Conservation (phyloP, 2,113 vertebrate species). For the Gila orcuttii region DNA sequence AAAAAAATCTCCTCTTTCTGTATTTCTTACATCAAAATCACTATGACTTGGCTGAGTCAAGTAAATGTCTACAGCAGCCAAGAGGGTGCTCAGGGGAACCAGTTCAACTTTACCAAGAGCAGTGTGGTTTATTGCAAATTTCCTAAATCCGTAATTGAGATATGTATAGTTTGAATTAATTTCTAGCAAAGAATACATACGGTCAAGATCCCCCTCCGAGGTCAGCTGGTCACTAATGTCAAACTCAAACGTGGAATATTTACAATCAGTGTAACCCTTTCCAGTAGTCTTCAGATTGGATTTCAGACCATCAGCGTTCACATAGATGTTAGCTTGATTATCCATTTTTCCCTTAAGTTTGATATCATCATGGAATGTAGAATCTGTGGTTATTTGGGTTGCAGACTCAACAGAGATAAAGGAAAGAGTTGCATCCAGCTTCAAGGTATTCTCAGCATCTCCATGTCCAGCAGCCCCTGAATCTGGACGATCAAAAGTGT, state of each 20-base stretch:
- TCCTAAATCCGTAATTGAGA: constrained; percentile 43
- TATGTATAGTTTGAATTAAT: constrained; percentile 76
- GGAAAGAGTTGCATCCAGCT: constrained; percentile 78
- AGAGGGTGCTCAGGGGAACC: constrained; percentile 69
- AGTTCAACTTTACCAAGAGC: constrained; percentile 80
- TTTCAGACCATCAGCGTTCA: constrained; percentile 79
- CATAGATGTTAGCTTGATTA: constrained; percentile 77
- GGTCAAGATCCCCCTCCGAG: constrained; percentile 76
- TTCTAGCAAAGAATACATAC: constrained; percentile 79
- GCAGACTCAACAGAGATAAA: constrained; percentile 81
- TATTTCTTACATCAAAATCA: constrained; percentile 71
- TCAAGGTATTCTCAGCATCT: constrained; percentile 76
- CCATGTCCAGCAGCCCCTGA: constrained; percentile 75
- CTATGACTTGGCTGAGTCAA: constrained; percentile 76
- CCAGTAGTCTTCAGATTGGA: constrained; percentile 77
- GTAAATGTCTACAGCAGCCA: constrained; percentile 75
- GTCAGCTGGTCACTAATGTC: constrained; percentile 80
- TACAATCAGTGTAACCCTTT: constrained; percentile 68
- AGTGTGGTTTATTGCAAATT: constrained; percentile 74
- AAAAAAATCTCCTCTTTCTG: background rate
- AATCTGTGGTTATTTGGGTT: constrained; percentile 75
- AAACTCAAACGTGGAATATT: constrained; percentile 67
- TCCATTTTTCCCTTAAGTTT: constrained; percentile 76
- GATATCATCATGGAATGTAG: constrained; percentile 66
- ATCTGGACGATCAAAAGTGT: constrained; percentile 72